phyloP scores from a whole-genome alignment of 2,888 invertebrate species.

The Rosalia funebris region DNA sequence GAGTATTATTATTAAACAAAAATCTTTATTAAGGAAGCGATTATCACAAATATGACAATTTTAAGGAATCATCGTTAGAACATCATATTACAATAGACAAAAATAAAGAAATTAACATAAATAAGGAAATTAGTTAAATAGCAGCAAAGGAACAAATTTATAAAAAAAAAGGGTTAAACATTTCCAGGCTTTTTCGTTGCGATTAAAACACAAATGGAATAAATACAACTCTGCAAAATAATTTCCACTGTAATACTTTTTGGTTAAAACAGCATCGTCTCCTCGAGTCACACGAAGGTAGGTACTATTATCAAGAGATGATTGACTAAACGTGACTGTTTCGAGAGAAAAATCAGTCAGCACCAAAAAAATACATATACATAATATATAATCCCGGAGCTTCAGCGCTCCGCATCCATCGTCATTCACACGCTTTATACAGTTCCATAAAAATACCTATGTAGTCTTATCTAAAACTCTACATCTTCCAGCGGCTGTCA shows the following conservation, averaged over 20 bases:
- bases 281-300: conserved; percentile 48
- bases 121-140: conserved; percentile 54
- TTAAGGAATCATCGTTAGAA: conserved; percentile 62
- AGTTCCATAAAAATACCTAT: conserved; percentile 60
- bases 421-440: conserved; percentile 64
- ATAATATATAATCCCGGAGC: conserved; percentile 44
- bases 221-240: conserved; percentile 29
- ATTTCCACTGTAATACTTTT: conserved; percentile 39
- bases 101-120: conserved; percentile 50
- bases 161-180: conserved; percentile 44
- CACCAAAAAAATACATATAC: conserved; percentile 54
- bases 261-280: conserved; percentile 50
- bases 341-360: conserved; percentile 61
- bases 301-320: conserved; percentile 53
- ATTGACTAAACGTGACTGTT: conserved; percentile 64
- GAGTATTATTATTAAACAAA: conserved; percentile 59
- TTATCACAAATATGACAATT: conserved; percentile 66
- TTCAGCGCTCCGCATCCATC: conserved; percentile 54
- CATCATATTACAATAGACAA: conserved; percentile 54
- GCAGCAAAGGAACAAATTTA: conserved; percentile 38
- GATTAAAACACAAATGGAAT: conserved; percentile 21
- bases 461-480: conserved; percentile 57
- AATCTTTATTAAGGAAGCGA: conserved; percentile 65
- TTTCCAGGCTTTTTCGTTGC: conserved; percentile 38
- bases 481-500: conserved; percentile 63